A percentile compares a stretch with the other conserved stretches of the same genome.
Evolutionary conservation across 2,888 invertebrate genomes (phyloP).

Genomic region (Patella caerulea): DNA sequence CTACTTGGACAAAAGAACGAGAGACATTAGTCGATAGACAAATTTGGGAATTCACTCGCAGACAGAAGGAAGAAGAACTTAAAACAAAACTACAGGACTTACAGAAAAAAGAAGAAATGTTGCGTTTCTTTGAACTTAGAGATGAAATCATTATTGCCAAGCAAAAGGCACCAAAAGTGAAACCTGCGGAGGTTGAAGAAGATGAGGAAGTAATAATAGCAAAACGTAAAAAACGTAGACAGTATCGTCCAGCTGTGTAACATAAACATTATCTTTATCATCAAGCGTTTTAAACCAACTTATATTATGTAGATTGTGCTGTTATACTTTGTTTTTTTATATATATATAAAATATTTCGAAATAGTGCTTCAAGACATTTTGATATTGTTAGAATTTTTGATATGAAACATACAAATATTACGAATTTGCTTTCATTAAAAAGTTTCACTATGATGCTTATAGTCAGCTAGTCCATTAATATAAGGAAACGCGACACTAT

Average conservation of each 20-base stretch:
- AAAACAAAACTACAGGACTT: slow-evolving; percentile 49
- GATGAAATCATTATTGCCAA: slow-evolving; percentile 39
- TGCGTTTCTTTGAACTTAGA: slow-evolving; percentile 58
- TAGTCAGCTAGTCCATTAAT: too few relatives aligned
- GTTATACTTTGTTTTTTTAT: too few relatives aligned
- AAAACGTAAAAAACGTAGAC: slow-evolving; percentile 30
- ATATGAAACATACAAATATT: too few relatives aligned
- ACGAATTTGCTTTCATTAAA: too few relatives aligned
- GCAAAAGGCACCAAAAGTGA: slow-evolving; percentile 19
- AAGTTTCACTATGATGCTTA: too few relatives aligned
- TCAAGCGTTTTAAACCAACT: background rate
- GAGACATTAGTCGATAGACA: slow-evolving; percentile 40
- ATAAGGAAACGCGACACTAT: too few relatives aligned
- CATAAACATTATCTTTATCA: background rate
- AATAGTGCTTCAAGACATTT: too few relatives aligned
- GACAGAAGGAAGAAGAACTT: slow-evolving; percentile 46
- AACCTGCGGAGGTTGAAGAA: slow-evolving; percentile 24
- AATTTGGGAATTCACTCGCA: slow-evolving; percentile 35
- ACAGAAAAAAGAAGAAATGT: slow-evolving; percentile 61
- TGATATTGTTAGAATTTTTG: too few relatives aligned
- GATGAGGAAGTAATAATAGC: slow-evolving; percentile 27
- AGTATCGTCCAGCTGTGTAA: slow-evolving; percentile 15
- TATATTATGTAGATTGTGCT: too few relatives aligned
- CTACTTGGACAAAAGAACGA: slow-evolving; percentile 42
- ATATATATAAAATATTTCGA: too few relatives aligned